A percentile compares a stretch with the other conserved stretches of the same genome.
These are phyloP conservation scores for Amyelois transitella DNA, from an alignment of 1,140 invertebrate genomes.

Conservation along the genomic window DNA sequence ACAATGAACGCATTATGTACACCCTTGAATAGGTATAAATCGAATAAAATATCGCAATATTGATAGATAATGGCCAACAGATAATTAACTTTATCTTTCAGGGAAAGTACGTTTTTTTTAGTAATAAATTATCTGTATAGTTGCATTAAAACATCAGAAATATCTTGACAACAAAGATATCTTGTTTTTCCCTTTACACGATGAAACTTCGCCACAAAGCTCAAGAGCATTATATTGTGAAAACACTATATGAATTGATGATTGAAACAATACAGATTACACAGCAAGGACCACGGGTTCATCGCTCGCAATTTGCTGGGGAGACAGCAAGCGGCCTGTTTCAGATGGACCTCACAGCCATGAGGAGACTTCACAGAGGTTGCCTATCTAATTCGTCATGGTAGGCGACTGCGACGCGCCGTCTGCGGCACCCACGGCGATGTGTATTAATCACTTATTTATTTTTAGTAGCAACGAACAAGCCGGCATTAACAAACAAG, in stretches of 20 bases:
- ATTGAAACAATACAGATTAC: constrained; percentile 10
- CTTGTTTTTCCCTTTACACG: too few relatives aligned
- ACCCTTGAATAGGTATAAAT: neutral
- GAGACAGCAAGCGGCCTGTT: constrained; percentile 25
- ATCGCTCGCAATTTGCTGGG: constrained; percentile 32
- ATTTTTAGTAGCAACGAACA: constrained; percentile 36
- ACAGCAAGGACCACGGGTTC: constrained; percentile 22
- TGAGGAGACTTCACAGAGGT: constrained; percentile 3
- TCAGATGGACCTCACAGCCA: constrained; percentile 5
- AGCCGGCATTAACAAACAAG: constrained; percentile 32
- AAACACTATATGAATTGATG: neutral
- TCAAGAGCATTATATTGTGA: too few relatives aligned
- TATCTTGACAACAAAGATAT: too few relatives aligned
- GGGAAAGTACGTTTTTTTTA: too few relatives aligned
- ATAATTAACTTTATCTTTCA: neutral
- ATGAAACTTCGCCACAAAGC: too few relatives aligned
- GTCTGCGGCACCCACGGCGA: constrained; percentile 34
- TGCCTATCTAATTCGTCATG: constrained; percentile 35
- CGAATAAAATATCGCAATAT: neutral
- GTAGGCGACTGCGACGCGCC: constrained; percentile 34
- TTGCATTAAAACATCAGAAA: too few relatives aligned
- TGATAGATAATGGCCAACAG: neutral
- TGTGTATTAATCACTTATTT: constrained; percentile 39
- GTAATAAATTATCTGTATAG: too few relatives aligned
- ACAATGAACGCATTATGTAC: neutral